A percentile compares a stretch with the other conserved stretches of the same genome.
These are phyloP conservation scores for Lanius ludovicianus DNA, from an alignment of 2,113 vertebrate species.

Conservation along the genomic window DNA sequence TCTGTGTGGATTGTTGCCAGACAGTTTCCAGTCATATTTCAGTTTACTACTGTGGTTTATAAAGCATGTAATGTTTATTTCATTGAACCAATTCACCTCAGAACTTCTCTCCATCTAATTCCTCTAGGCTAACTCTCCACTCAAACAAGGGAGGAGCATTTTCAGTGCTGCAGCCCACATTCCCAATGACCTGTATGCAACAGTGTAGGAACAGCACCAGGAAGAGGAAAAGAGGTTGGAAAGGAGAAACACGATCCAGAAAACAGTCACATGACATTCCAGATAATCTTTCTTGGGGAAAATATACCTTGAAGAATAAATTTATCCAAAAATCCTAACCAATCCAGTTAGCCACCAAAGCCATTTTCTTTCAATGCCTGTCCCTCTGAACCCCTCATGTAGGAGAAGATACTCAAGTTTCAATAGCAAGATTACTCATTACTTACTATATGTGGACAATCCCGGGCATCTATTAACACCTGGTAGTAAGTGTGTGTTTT, in stretches of 20 bases:
- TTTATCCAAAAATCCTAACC: background rate
- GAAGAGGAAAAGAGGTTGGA: background rate
- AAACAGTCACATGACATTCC: background rate
- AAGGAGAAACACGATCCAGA: background rate
- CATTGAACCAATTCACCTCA: background rate
- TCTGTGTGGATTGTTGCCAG: background rate
- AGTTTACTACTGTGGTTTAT: background rate
- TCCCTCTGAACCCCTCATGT: accelerated
- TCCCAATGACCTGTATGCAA: background rate
- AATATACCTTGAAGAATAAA: background rate
- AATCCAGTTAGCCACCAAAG: background rate
- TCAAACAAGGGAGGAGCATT: background rate
- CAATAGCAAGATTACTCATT: background rate
- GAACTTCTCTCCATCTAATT: background rate
- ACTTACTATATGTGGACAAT: constrained; percentile 97
- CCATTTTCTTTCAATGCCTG: background rate
- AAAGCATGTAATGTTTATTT: accelerated
- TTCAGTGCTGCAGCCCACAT: background rate
- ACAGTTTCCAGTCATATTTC: background rate
- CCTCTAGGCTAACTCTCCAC: background rate
- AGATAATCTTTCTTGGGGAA: background rate
- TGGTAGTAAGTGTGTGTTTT: constrained; percentile 98
- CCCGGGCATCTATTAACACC: constrained; percentile 92
- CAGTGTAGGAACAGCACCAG: background rate
- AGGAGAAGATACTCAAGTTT: background rate